Base-by-base conservation (phyloP, 1,140 invertebrate species). In the Nephila pilipes region DNA sequence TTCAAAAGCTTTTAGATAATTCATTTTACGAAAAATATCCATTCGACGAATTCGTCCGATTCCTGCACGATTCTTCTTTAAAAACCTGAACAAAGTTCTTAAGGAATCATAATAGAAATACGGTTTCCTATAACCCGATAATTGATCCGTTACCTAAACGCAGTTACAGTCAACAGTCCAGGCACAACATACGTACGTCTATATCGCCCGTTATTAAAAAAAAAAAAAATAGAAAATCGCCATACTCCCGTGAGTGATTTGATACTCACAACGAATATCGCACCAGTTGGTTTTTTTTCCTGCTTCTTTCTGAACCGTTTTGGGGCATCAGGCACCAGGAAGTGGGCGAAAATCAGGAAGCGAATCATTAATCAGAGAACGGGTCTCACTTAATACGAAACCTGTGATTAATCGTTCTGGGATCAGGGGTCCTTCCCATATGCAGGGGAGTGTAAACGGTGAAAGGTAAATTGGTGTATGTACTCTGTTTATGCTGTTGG, bases 301-400 rank as follows among this genome's bases (percentile, higher is more conserved):
- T 36, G 25, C 29, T 58, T 90, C 38, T 85, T 20, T 91, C 38
- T 25, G 87, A 38, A 38, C 38, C 46, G 46, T 46, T 46, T 46
- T 46, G 25, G 25, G 54, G 38, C 54, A 60, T n/a, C 54, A 6
- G 10, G 81, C 36, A 36, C 25, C 29, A 63, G 89, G 89, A 83
- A 85, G 80, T 54, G 90, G 90, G 90, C 38, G 81, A 92, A 91
- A 92, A 92, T 92, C 90, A 92, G 90, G 90, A 92, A 92, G 90
- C 90, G 81, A 85, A 92, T 85, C 90, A 92, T 92, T 92, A 92
- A 92, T 92, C 90, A 92, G 58, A 22, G 46, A 63, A 83, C 80
- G 75, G 89, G 54, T 55, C 90, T 92, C 90, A 92, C 90, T 92
- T 92, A 92, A 92, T 92, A 92, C 90, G 90, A 85, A 92, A 85